phyloP scores from a whole-genome alignment of 1,140 invertebrate species.

The silkworm (Bombyx mori) region ASM3026992v2 NC_085109.1:11444501-11445000 shows the following conservation, averaged over 20 bases:
- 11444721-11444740: too few species aligned
- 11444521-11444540: constrained; percentile 21
- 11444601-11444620: constrained; percentile 20
- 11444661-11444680: too few species aligned
- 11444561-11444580: constrained; percentile 21
- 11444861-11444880: too few species aligned
- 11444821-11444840: neutral
- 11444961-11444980: too few species aligned
- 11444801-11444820: neutral
- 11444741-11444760: neutral
- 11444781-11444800: neutral
- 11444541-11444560: constrained; percentile 28
- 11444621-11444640: constrained; percentile 23
- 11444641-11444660: constrained; percentile 14
- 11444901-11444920: too few species aligned
- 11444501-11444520: too few species aligned
- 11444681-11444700: too few species aligned
- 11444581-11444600: constrained; percentile 16
- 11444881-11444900: too few species aligned
- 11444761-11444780: neutral
- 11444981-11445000: too few species aligned
- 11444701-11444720: too few species aligned
- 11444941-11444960: too few species aligned
- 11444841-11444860: neutral
- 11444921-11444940: too few species aligned